These are phyloP conservation scores for Strix uralensis DNA, from an alignment of 2,113 vertebrate species.

Conservation along the genomic window DNA sequence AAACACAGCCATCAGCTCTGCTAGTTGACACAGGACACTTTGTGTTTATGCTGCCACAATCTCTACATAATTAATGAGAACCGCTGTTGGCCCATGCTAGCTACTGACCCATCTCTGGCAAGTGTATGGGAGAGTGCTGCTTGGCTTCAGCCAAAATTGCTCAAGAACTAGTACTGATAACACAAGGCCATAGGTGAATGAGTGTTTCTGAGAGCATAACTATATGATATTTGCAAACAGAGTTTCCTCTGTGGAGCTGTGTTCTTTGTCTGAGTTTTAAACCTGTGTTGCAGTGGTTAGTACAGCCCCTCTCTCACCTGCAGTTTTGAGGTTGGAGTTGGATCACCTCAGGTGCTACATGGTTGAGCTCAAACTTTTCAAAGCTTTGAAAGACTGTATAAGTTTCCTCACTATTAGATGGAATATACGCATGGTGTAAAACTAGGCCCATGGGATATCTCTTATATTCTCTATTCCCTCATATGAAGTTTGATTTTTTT, in stretches of 20 bases:
- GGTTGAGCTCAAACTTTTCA: neutral
- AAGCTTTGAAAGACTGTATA: neutral
- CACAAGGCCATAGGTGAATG: rapidly evolving
- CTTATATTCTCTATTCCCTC: neutral
- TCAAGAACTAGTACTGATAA: neutral
- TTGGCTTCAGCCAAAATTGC: neutral
- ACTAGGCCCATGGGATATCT: neutral
- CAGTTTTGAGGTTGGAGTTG: neutral
- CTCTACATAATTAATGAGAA: neutral
- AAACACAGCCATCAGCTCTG: neutral
- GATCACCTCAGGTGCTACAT: neutral
- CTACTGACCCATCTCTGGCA: neutral
- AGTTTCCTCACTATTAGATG: neutral
- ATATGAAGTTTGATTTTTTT: neutral
- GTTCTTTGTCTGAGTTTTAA: neutral
- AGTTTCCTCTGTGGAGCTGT: neutral
- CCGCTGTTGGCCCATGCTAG: neutral
- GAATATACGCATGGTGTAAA: neutral
- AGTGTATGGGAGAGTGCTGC: neutral
- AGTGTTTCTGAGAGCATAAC: neutral
- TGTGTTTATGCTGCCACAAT: neutral
- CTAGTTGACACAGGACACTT: neutral
- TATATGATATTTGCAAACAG: neutral
- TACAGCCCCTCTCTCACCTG: neutral
- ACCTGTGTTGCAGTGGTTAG: neutral